A percentile compares a stretch with the other conserved stretches of the same genome.
phyloP scores from a whole-genome alignment of 2,113 vertebrate species.

The Ictidomys tridecemlineatus region DNA sequence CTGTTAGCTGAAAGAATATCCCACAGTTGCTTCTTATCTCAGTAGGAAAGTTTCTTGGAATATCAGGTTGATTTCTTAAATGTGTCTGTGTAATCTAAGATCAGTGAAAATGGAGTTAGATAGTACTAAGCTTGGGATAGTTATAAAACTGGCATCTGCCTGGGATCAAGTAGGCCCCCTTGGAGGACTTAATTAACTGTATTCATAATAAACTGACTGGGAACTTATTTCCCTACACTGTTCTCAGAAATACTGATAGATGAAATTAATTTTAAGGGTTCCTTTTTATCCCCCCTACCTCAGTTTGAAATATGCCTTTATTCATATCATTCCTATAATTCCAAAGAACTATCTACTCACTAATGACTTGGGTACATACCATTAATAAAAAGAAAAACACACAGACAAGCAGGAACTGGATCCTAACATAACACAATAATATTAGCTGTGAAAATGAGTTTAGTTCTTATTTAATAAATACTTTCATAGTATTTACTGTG shows the following conservation, averaged over 20 bases:
- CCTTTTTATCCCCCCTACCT: background rate
- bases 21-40: background rate
- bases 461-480: slow-evolving; percentile 18
- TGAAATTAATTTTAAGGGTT: slow-evolving; percentile 1
- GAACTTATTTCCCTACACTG: background rate
- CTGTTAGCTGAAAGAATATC: background rate
- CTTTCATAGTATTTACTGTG: background rate
- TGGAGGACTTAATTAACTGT: background rate
- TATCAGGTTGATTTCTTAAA: background rate
- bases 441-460: background rate
- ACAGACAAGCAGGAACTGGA: background rate
- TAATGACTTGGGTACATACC: background rate
- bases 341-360: background rate
- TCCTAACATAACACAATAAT: background rate
- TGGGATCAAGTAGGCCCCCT: too few relatives aligned
- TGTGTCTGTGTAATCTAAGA: background rate
- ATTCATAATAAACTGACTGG: background rate
- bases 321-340: slow-evolving; percentile 24
- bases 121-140: background rate
- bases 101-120: background rate
- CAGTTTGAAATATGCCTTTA: slow-evolving; percentile 33
- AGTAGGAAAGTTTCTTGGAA: background rate
- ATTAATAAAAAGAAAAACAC: slow-evolving; percentile 41
- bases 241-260: background rate
- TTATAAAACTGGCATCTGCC: background rate